Evolutionary conservation across 1,140 invertebrate genomes (phyloP).

Genomic region (Hormaphis cornu): DNA sequence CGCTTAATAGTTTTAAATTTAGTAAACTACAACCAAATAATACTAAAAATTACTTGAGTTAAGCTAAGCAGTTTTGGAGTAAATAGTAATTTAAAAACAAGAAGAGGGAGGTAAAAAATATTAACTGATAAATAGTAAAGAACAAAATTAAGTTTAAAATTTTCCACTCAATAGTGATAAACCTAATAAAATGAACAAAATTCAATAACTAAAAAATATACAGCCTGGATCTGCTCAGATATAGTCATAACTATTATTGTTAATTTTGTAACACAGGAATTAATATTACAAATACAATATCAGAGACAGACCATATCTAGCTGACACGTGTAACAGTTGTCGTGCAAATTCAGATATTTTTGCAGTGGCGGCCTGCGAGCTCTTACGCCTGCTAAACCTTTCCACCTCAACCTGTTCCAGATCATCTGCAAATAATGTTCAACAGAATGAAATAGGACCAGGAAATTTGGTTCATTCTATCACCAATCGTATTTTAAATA

Average conservation of each 20-base stretch:
- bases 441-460: conserved; percentile 2
- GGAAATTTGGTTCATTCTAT: not conserved
- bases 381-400: conserved; percentile 39
- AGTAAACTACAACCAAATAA: too few relatives aligned
- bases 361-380: conserved; percentile 42
- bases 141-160: too few relatives aligned
- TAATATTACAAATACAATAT: not conserved
- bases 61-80: too few relatives aligned
- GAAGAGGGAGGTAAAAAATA: too few relatives aligned
- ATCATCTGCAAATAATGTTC: conserved; percentile 34
- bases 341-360: conserved; percentile 44
- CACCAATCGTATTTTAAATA: not conserved
- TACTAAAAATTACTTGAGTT: too few relatives aligned
- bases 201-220: not conserved
- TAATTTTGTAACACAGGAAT: not conserved
- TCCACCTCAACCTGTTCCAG: conserved; percentile 35
- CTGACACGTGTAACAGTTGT: conserved; percentile 40
- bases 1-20: too few relatives aligned
- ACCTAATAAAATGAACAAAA: not conserved
- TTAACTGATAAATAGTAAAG: too few relatives aligned
- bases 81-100: too few relatives aligned
- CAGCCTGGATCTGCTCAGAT: not conserved
- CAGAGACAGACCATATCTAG: conserved; percentile 39
- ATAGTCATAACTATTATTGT: not conserved
- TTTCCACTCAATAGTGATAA: too few relatives aligned